Evolutionary conservation across 2,888 invertebrate species (phyloP), one percentile per base, ranked within the genome.

Genomic region (Nipponacmea schrenckii): DNA sequence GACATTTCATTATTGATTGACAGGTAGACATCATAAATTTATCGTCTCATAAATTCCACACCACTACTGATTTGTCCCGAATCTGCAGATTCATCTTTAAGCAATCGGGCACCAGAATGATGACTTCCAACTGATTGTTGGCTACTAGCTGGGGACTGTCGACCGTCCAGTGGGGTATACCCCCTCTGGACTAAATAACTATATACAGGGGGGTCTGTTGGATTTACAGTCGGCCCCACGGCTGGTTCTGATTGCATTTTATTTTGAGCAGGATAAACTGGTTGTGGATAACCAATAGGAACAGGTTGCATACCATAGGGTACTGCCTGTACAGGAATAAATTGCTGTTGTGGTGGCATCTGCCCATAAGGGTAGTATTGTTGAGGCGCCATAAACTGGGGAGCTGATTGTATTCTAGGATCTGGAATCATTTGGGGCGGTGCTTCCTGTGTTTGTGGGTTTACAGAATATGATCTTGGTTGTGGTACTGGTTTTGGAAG

Each of bases 151-250:
- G 78, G 80, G 24, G 77, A 79, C 45, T 75, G 75, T 56, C 73
- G 75, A 15, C 76, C 79, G 69, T 80, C 83, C 48, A 79, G 46
- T 44, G 81, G 83, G 12, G 73, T 79, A 77, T 84, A 85, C 26
- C 85, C 85, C 27, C 85, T 72, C 64, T 80, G 83, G 15, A 85
- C 85, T 24, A 85, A 77, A 66, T 85, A 82, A 0, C 84, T 84
- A 75, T 83, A 85, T 8, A 83, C 77, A 14, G 83, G 85, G 24
- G 81, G 81, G 0, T 81, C 81, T 31, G 78, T 79, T 45, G 81
- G 80, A 20, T 78, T 77, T 26, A 79, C 73, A 62, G 76, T 75
- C 68, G 71, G 69, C 26, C 73, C 75, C 14, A 72, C 20, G 31
- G 68, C 65, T 20, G 70, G 73, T 63, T 72, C 62, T 15, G 71